Base-by-base conservation (phyloP, 2,888 invertebrate genomes). In the Cryptocephalus primarius region DNA sequence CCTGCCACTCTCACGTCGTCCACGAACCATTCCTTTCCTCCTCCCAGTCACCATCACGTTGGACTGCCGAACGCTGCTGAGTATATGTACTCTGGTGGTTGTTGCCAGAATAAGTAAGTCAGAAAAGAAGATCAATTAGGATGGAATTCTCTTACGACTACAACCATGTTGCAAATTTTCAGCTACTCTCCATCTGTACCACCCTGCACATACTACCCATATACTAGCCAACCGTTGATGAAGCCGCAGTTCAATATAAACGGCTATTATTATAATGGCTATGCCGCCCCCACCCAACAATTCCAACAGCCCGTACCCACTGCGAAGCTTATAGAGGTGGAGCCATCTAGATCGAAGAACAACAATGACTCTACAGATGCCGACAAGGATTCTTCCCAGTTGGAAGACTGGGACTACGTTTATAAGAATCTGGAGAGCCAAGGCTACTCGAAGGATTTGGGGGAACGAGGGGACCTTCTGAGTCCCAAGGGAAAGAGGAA, bases 341-440 rank as follows among this genome's bases (percentile, higher is more conserved):
- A 83, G 53, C 72, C 40, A 67, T 39, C 46, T 31, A 50, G 48
- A 41, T 33, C 10, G 9, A 47, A 45, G 34, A 51, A 50, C 34
- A 44, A 45, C 36, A 48, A 48, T 36, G 43, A 52, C 11, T 47
- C 43, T 14, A 49, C 36, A 40, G 49, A 51, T 32, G 41, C 47
- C 33, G 48, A 53, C 9, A 50, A 47, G 40, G 52, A 49, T 45
- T 55, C 55, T 42, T 49, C 50, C 44, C 60, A 46, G 54, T 80
- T 79, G 47, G 86, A 85, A 54, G 79, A 80, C 44, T 89, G 88
- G 88, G 84, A 84, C 61, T 87, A 85, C 61, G 87, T 88, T 0
- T 88, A 83, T 62, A 77, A 80, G 55, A 83, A 85, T 62, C 70
- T 88, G 33, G 85, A 87, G 48, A 83, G 79, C 55, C 80, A 84